A percentile compares a stretch with the other conserved stretches of the same genome.
Conservation (phyloP, 2,888 invertebrate genomes). For the Syrista parreyssii region DNA sequence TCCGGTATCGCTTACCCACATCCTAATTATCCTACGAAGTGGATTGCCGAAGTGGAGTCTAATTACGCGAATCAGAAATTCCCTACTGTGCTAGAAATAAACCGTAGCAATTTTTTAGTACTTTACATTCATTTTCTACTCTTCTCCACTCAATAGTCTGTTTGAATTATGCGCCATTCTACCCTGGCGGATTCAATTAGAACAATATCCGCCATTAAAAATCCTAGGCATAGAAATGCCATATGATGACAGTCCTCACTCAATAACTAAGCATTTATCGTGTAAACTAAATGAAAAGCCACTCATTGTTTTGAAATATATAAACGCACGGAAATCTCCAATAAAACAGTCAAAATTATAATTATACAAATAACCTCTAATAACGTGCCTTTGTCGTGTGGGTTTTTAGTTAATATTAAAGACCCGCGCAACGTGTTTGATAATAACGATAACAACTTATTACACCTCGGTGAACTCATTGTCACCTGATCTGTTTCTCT, state of each 20-base stretch:
- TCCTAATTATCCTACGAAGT: constrained; percentile 21
- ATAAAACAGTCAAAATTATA: neutral
- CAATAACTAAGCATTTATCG: neutral
- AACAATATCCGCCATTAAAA: no score
- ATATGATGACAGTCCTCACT: neutral
- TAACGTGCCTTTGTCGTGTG: neutral
- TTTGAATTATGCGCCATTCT: no score
- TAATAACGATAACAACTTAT: constrained; percentile 32
- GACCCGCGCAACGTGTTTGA: constrained; percentile 20
- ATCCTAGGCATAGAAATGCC: no score
- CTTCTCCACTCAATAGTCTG: neutral
- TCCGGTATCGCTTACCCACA: constrained; percentile 49
- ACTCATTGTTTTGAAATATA: neutral
- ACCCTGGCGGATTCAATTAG: no score
- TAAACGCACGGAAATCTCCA: neutral
- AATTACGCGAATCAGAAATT: neutral
- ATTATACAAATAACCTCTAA: neutral
- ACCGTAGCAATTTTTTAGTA: neutral
- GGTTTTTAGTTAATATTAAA: neutral
- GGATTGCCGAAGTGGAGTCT: constrained; percentile 8
- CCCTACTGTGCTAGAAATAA: neutral
- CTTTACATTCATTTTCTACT: neutral
- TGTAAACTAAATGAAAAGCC: neutral
- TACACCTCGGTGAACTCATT: constrained; percentile 28
- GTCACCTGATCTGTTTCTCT: constrained; percentile 27